Evolutionary conservation across 53 echinoderm and acorn worm species (phyloP), one percentile per base, ranked within the genome.

Genomic region (Mesocentrotus franciscanus): DNA sequence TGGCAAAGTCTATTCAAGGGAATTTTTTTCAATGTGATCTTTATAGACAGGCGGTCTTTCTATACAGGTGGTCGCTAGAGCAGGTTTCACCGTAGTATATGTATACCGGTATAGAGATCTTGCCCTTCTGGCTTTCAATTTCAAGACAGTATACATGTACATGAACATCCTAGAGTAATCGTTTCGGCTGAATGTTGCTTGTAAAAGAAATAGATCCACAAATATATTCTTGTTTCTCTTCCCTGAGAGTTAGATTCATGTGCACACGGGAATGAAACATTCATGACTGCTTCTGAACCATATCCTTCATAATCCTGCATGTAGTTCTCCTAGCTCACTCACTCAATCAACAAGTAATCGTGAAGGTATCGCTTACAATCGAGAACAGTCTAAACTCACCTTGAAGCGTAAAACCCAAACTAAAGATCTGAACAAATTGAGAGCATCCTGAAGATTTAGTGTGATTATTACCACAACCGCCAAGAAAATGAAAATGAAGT

Each of bases 391-490:
- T 34, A 27, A 87, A 58, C 26, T 58, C 87, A 87, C 58, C 87
- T 87, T 87, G 87, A 27, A 29, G n/a, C n/a, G 2, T 58, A 27
- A 87, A 56, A 26, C 56, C 18, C 2, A 27, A 87, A 15, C 87
- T 58, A 15, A 58, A 87, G 58, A 27, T 87, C 9, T 87, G 56
- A 57, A 87, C 27, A 87, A 87, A 87, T 87, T 87, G 27, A 87
- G 87, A 87, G 27, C 57, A 57, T 87, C 87, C 87, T 87, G 87
- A 2, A 26, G 27, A 57, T 87, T 56, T 24, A 16, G n/a, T 3
- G 33, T 58, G 87, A 57, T 87, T 87, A 87, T 12, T 24, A 9
- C 58, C 24, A 0, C 87, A 4, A n/a, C 58, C 58, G 27, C 57
- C 29, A 4, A 87, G 87, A 87, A 17, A 56, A 87, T 10, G 26